Evolutionary conservation across 1,140 invertebrate species (phyloP), one percentile per base, ranked within the genome.

Genomic region (Musca domestica): DNA sequence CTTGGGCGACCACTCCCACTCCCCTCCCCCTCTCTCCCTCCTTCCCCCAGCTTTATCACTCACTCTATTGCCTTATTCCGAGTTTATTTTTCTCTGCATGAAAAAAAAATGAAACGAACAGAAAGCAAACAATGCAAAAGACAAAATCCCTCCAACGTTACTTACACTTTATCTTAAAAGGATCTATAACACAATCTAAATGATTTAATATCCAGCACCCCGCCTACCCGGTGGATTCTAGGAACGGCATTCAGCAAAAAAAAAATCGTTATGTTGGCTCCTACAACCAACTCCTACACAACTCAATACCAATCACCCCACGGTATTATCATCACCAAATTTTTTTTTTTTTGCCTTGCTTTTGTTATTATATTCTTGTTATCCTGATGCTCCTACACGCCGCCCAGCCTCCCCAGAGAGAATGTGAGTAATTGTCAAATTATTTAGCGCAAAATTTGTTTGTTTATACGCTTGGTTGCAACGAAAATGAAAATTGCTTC

Each of bases 341-440:
- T 25, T 4, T 19, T 22, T 2, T 34, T 41, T 49, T 46, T 56
- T 10, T 27, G 6, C 25, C 49, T 20, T 51, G 14, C 47, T 20
- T 5, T 66, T 12, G 34, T 41, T 41, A 12, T 41, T 41, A 41
- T 41, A 7, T 7, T 41, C 34, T 41, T 41, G 34, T 41, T 41
- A 10, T 61, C 23, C 49, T 52, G 14, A n/a, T 67, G 14, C 34
- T 56, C 20, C 23, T 64, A 66, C 61, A 41, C 52, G 48, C 63
- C 51, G 49, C 41, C 23, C 23, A 15, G 5, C 56, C 64, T 47
- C 15, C 23, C 56, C 15, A 66, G 68, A 52, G 69, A 41, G 75
- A 71, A 80, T 80, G 77, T 80, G 77, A 80, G 78, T 80, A 80
- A 80, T 80, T 80, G 76, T 80, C 77, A 80, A 80, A 80, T 80